Base-by-base conservation (phyloP, 2,888 invertebrate species). In the Hypselothyrea guttata region DNA sequence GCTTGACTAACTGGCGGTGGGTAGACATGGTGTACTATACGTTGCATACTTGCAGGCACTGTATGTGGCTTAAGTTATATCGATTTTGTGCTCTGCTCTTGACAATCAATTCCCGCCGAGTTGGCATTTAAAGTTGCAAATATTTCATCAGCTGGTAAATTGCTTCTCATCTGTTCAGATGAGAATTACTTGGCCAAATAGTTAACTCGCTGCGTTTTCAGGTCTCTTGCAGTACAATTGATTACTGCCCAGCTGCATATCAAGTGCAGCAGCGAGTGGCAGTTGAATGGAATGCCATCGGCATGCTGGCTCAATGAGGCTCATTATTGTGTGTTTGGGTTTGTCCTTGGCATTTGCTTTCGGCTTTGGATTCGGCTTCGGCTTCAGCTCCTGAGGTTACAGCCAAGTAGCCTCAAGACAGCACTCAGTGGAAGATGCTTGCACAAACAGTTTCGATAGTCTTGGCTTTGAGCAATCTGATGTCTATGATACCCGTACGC, bases 221-320 rank as follows among this genome's bases (percentile, higher is more conserved):
- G 42, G 33, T 42, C 4, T 28, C 52, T 63, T 38, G 45, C 38
- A 51, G 31, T 44, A 27, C 53, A 40, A 51, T 40, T 49, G 46
- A 52, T 7, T 13, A 54, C 42, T 40, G 49, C 48, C 47, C 52
- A 42, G 42, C 30, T 22, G 51, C 53, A 41, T 13, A 31, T 52
- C 38, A 38, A 47, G 46, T 42, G 28, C 46, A 27, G 30, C 33
- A 22, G 37, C 31, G 47, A 37, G 27, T 22, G 22, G 22, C 22
- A 22, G 22, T 22, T 22, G 22, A 22, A 22, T 22, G 22, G 22
- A 22, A 30, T 58, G 69, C 71, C 58, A 22, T 35, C 15, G 59
- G 63, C 55, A 54, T 63, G 62, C 53, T 70, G 40, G 35, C 56
- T 35, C 58, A 71, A 64, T 60, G 61, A 60, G 76, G 40, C 70